Evolutionary conservation across 2,113 vertebrate genomes (phyloP), one percentile per base, ranked within the genome.

Genomic region (Hippocampus comes): DNA sequence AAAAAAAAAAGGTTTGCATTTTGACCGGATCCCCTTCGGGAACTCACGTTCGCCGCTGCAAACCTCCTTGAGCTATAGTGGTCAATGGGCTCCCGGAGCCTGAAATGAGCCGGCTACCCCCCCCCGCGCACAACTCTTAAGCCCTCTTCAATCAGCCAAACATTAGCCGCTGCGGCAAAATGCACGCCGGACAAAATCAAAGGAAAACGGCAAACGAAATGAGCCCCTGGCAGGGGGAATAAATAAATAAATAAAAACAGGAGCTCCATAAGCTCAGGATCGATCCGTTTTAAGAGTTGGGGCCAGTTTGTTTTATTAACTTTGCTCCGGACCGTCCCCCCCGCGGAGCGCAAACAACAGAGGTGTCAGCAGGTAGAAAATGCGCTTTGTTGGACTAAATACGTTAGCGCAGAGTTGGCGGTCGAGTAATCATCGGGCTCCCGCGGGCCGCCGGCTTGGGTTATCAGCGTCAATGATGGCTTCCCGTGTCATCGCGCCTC

Each of bases 321-420:
- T 89, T 89, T 88, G 72, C 80, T 59, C 75, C 76, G 78, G 86
- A 78, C 73, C 23, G 77, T 90, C 86, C 85, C 34, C 34, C 43
- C 89, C 12, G 43, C 49, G 81, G 83, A 84, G 63, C 77, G 1
- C 83, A 78, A 86, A 89, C 83, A 87, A 87, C 88, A 81, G 78
- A 88, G 73, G 84, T 75, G 86, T 90, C 88, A 90, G 88, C 89
- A 89, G 82, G 84, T 85, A 76, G 69, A 82, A 84, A 90, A 88
- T 82, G 82, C 83, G 84, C 85, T 87, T 84, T 83, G 78, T 85
- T 67, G 66, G 82, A 84, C 80, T 83, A 87, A 90, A 88, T 82
- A 75, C 7, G 71, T 87, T 86, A 86, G 20, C 72, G 83, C 74
- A 69, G 77, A 81, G 79, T 67, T 34, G 67, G 70, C 84, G 65